These are phyloP conservation scores for Xestia rhomboidea DNA, from an alignment of 2,888 invertebrate species.

Conservation along the genomic window DNA sequence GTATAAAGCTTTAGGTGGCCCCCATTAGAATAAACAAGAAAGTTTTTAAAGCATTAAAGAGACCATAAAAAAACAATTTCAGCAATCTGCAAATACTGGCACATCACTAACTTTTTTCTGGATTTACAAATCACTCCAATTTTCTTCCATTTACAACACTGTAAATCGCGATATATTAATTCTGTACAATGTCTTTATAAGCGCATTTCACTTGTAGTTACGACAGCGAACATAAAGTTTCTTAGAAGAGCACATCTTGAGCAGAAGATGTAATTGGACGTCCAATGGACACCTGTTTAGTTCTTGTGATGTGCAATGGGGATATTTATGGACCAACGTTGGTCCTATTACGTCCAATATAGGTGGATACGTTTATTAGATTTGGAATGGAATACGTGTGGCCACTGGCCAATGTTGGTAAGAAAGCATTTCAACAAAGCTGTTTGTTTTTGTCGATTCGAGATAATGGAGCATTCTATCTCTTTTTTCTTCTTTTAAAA, in stretches of 20 bases:
- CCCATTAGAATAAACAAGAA: background rate
- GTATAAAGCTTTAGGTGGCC: background rate
- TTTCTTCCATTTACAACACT: conserved; percentile 14
- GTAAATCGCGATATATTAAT: conserved; percentile 22
- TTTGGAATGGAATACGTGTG: background rate
- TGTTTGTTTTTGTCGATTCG: background rate
- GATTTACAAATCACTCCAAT: conserved; percentile 6
- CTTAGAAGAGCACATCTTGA: conserved; percentile 52
- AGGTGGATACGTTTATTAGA: background rate
- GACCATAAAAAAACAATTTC: background rate
- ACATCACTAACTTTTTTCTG: background rate
- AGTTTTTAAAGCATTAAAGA: background rate
- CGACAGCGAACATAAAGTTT: conserved; percentile 46
- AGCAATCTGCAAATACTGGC: background rate
- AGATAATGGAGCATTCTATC: background rate
- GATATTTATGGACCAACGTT: conserved; percentile 21
- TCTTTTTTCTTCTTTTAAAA: background rate
- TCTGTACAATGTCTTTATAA: conserved; percentile 45
- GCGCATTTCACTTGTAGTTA: conserved; percentile 50
- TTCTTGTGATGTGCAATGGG: conserved; percentile 20
- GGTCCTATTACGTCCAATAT: background rate
- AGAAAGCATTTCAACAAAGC: background rate
- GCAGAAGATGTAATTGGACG: conserved; percentile 52
- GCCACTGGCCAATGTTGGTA: background rate
- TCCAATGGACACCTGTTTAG: conserved; percentile 56